Evolutionary conservation across 2,888 invertebrate genomes (phyloP).

Genomic region (Molanna angustata): DNA sequence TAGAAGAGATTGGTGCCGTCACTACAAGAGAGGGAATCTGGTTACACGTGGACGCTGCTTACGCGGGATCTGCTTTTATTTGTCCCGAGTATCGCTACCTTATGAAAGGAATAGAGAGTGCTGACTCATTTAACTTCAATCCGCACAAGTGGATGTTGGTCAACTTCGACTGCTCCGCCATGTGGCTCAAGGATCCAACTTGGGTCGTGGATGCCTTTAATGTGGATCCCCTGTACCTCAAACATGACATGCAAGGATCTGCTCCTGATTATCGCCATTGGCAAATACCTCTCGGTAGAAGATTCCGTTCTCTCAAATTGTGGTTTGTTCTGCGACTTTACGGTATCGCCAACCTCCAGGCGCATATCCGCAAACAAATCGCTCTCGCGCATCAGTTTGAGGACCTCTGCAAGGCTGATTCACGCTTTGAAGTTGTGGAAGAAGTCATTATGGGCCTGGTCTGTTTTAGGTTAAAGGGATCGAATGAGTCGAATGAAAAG

Average conservation of each 20-base stretch:
- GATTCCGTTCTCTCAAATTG: conserved; percentile 88
- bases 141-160: conserved; percentile 99
- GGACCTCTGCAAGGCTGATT: conserved; percentile 68
- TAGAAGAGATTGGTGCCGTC: conserved; percentile 90
- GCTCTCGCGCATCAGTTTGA: conserved; percentile 86
- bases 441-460: conserved; percentile 94
- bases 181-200: conserved; percentile 91
- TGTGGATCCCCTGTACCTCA: conserved; percentile 94
- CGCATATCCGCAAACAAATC: conserved; percentile 82
- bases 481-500: conserved; percentile 78
- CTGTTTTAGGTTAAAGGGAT: conserved; percentile 89
- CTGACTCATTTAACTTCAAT: conserved; percentile 97
- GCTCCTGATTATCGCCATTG: conserved; percentile 95
- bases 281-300: conserved; percentile 93
- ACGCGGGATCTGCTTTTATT: conserved; percentile 94
- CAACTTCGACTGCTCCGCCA: conserved; percentile 98
- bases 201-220: conserved; percentile 94
- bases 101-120: conserved; percentile 84
- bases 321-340: conserved; percentile 94
- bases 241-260: conserved; percentile 87
- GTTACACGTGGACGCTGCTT: conserved; percentile 97
- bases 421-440: conserved; percentile 83
- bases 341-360: conserved; percentile 85
- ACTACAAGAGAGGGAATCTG: conserved; percentile 75
- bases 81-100: conserved; percentile 94